Base-by-base conservation (phyloP, 2,888 invertebrate species). In the Patella pellucida region DNA sequence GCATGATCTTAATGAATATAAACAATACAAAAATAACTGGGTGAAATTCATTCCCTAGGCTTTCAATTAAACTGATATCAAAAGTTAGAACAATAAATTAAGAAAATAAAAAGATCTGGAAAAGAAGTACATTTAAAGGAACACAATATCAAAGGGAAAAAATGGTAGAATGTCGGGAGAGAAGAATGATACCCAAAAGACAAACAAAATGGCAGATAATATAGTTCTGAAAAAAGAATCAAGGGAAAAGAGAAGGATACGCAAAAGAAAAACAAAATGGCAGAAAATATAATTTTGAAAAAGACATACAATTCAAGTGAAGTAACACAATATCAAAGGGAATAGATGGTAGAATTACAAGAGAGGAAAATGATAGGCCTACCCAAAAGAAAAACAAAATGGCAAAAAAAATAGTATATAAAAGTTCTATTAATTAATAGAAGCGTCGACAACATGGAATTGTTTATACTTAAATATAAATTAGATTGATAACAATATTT, bases 331-430 rank as follows among this genome's bases (percentile, higher is more conserved):
- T 31, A 67, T 16, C 68, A 50, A 31, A 76, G 69, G 3, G 67
- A 69, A 27, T 52, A 62, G 41, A 77, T 54, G 52, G 77, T 78
- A 16, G 79, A 75, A 72, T 78, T 77, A 9, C 78, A 79, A 1
- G 77, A 79, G 2, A 81, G 71, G 52, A 73, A 81, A n/a, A n/a
- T n/a, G n/a, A n/a, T n/a, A n/a, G n/a, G 56, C 51, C 79, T 81
- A 51, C 78, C 78, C 54, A 82, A 23, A 16, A 82, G 27, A 71
- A 41, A 41, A 41, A 41, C 41, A 41, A 41, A 41, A 41, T 41
- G 41, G 41, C 41, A 41, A 9, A 41, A 9, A 41, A 7, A 1
- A 41, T 41, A 7, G 7, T 4, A 9, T 0, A 7, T 41, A 41
- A 41, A 41, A 7, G 41, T 0, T n/a, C n/a, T n/a, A n/a, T 41